These are phyloP conservation scores for Drosophila orena DNA, from an alignment of 1,140 invertebrate genomes.

Conservation along the genomic window DNA sequence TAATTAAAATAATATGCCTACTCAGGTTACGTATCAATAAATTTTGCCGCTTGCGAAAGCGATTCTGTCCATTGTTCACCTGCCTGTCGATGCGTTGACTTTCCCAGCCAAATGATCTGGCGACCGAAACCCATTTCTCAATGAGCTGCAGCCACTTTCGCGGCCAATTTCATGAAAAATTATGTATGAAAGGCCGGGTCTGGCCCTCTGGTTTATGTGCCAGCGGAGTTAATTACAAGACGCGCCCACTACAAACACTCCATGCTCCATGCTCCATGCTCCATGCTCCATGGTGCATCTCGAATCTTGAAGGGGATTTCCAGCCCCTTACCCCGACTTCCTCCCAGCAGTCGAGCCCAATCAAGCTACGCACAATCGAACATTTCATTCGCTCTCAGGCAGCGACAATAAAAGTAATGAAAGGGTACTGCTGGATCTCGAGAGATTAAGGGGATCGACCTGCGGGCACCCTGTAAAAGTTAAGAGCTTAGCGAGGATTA, in stretches of 20 bases:
- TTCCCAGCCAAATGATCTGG: conserved; percentile 32
- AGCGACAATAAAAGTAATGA: conserved; percentile 65
- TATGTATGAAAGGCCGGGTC: conserved; percentile 55
- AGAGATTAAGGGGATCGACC: not conserved
- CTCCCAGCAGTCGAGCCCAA: conserved; percentile 55
- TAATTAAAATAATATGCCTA: conserved; percentile 84
- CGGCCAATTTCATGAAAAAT: conserved; percentile 66
- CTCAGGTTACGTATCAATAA: conserved; percentile 75
- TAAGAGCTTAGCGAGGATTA: too few species aligned
- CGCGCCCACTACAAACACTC: conserved; percentile 71
- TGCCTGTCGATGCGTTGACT: conserved; percentile 32
- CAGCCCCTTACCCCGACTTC: conserved; percentile 2
- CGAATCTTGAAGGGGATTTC: not conserved
- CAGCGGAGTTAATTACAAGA: conserved; percentile 75
- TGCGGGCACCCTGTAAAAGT: conserved; percentile 8
- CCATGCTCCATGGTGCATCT: conserved; percentile 7
- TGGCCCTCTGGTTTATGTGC: conserved; percentile 58
- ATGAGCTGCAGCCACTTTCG: conserved; percentile 63
- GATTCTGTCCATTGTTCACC: conserved; percentile 54
- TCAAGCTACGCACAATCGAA: conserved; percentile 77
- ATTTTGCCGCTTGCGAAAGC: conserved; percentile 42
- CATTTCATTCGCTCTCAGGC: conserved; percentile 51
- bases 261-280: conserved; percentile 6
- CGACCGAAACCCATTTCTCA: conserved; percentile 26
- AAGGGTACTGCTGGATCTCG: conserved; percentile 14